Conservation (phyloP, 2,888 invertebrate genomes). For the Isotomurus palustris region DNA sequence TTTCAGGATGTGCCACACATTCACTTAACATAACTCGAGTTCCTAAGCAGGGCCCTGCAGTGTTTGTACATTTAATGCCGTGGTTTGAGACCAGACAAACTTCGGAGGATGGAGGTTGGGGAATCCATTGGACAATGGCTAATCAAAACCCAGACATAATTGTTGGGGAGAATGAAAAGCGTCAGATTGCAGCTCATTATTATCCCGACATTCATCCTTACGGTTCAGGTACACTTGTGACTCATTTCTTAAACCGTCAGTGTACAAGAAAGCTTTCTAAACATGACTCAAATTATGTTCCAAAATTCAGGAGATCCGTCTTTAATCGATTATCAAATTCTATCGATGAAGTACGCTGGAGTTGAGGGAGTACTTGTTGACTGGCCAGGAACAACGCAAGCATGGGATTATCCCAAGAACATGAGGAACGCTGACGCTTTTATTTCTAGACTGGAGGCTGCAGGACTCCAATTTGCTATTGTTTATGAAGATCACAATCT, state of each 20-base stretch:
- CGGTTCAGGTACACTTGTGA: no score
- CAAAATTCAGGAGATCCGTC: constrained; percentile 23
- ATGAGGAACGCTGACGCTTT: constrained; percentile 31
- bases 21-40: constrained; percentile 8
- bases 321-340: constrained; percentile 35
- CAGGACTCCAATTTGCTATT: constrained; percentile 38
- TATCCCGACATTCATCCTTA: constrained; percentile 41
- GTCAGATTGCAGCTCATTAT: constrained; percentile 40
- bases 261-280: no score
- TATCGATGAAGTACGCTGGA: constrained; percentile 37
- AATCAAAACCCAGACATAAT: constrained; percentile 36
- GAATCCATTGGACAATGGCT: constrained; percentile 44
- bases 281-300: no score
- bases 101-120: constrained; percentile 31
- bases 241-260: no score
- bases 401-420: constrained; percentile 40
- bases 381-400: constrained; percentile 27
- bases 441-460: constrained; percentile 4
- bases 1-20: no score
- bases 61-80: constrained; percentile 41
- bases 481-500: constrained; percentile 43
- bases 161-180: constrained; percentile 19
- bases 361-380: constrained; percentile 41
- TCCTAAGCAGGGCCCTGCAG: constrained; percentile 13
- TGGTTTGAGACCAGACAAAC: constrained; percentile 38